Evolutionary conservation across 2,797 vertebrate species (phyloP).

Genomic region (Cercopithecus neglectus): DNA sequence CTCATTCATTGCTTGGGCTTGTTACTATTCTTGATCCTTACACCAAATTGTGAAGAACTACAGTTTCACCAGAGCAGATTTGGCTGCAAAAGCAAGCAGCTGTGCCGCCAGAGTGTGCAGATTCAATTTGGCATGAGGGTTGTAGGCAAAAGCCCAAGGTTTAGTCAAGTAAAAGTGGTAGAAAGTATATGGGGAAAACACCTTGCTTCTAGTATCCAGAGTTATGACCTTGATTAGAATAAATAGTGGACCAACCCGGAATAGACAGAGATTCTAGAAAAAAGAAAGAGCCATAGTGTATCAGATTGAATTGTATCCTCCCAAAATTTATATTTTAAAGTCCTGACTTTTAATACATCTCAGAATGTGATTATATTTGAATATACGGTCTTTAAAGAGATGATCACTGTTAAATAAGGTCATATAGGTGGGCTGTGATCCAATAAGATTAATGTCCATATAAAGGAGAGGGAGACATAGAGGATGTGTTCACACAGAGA

Average conservation of each 20-base stretch:
- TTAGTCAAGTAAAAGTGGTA: background rate
- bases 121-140: background rate
- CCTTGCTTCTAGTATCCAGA: background rate
- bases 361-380: background rate
- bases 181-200: background rate
- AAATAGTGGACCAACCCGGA: background rate
- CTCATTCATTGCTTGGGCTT: fast-evolving
- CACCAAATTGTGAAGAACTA: background rate
- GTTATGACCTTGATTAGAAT: background rate
- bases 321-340: background rate
- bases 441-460: background rate
- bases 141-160: background rate
- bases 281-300: background rate
- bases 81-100: background rate
- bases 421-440: background rate
- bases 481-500: background rate
- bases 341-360: background rate
- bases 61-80: background rate
- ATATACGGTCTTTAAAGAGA: no score
- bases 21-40: background rate
- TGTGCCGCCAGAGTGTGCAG: background rate
- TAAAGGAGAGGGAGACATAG: background rate
- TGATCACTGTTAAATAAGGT: background rate
- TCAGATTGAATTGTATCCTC: background rate
- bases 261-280: background rate